Evolutionary conservation across 2,113 vertebrate species (phyloP).

Genomic region (Colossoma macropomum): DNA sequence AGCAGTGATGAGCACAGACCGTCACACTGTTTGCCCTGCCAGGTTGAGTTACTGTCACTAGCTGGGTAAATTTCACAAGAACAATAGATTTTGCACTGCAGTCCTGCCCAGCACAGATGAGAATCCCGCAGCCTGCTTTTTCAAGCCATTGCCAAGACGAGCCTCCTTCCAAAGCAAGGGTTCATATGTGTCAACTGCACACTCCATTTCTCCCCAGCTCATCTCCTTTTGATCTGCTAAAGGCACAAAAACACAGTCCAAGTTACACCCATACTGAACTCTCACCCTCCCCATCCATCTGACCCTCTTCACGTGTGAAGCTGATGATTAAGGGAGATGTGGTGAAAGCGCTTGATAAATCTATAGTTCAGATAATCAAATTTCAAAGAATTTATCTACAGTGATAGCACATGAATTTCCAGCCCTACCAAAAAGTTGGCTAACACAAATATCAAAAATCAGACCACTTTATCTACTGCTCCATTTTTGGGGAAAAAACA

Average conservation of each 20-base stretch:
- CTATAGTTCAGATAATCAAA: neutral
- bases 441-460: neutral
- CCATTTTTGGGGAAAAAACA: too few species aligned
- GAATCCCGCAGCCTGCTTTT: constrained; percentile 21
- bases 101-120: constrained; percentile 28
- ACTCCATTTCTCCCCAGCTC: neutral
- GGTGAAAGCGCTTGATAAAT: neutral
- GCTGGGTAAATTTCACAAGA: constrained; percentile 33
- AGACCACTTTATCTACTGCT: too few species aligned
- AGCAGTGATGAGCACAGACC: neutral
- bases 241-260: constrained; percentile 25
- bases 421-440: neutral
- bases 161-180: constrained; percentile 13
- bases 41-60: constrained; percentile 27
- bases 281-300: neutral
- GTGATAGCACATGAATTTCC: neutral
- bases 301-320: neutral
- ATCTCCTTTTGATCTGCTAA: constrained; percentile 21
- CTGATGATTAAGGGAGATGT: neutral
- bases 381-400: neutral
- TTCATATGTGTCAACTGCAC: constrained; percentile 15
- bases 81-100: constrained; percentile 5
- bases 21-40: neutral
- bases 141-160: constrained; percentile 3
- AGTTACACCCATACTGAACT: constrained; percentile 4